These are phyloP conservation scores for Eristalinus aeneus DNA, from an alignment of 2,888 invertebrate genomes.

Conservation along the genomic window DNA sequence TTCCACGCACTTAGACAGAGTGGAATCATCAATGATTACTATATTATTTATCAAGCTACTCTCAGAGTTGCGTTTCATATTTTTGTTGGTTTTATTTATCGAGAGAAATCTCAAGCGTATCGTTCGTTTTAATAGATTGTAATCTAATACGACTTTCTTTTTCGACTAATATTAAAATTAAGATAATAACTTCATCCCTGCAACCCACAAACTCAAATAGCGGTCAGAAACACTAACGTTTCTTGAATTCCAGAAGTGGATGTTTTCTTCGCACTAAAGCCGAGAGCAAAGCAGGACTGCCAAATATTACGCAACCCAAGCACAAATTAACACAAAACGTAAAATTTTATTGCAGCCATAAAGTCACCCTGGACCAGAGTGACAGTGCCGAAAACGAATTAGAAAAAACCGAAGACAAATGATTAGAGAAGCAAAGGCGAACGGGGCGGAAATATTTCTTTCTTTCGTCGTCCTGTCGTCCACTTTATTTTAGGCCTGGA, in stretches of 20 bases:
- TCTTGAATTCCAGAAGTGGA: background rate
- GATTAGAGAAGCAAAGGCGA: conserved; percentile 62
- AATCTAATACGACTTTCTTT: conserved; percentile 8
- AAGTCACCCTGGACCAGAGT: conserved; percentile 52
- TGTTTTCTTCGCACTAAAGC: background rate
- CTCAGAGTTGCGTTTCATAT: too few species aligned
- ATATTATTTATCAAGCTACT: too few species aligned
- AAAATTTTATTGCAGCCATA: conserved; percentile 64
- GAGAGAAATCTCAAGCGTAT: background rate
- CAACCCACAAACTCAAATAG: conserved; percentile 36
- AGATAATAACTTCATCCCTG: conserved; percentile 5
- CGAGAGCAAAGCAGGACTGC: background rate
- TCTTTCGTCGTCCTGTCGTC: conserved; percentile 46
- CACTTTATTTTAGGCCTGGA: conserved; percentile 43
- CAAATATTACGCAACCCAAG: conserved; percentile 57
- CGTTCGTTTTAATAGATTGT: background rate
- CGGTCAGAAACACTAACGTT: conserved; percentile 24
- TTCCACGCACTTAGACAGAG: too few species aligned
- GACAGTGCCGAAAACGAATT: conserved; percentile 45
- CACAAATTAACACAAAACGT: conserved; percentile 69
- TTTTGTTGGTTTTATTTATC: background rate
- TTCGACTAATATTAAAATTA: conserved; percentile 22
- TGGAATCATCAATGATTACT: too few species aligned
- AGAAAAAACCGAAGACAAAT: conserved; percentile 57
- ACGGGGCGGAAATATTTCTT: conserved; percentile 41